Evolutionary conservation across 2,113 vertebrate species (phyloP), one percentile per base, ranked within the genome.

Genomic region (Sturnira hondurensis): DNA sequence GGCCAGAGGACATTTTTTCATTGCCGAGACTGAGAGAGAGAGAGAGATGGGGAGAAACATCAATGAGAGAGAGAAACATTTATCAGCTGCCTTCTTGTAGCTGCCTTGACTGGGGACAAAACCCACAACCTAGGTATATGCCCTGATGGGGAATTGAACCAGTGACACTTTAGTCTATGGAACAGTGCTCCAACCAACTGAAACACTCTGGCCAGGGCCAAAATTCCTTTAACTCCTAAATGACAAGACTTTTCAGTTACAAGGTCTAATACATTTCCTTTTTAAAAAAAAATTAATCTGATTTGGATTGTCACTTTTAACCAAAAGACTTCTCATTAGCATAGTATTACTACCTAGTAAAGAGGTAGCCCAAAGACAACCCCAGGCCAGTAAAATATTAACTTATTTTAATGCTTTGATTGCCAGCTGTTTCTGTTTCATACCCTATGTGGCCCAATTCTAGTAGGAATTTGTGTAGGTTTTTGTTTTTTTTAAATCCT

Each of bases 341-440:
- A 50, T 24, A 73, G 15, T 89, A 78, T 41, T 91, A 73, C 47
- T 63, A 61, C 20, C 45, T 71, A 92, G 41, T 81, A 76, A 87
- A 92, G 43, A 88, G 5, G 71, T 89, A 67, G 24, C 50, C 43
- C 63, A 65, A 67, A 89, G 45, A 86, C 12, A 89, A 65, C 91
- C 28, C 50, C 20, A 86, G 73, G 38, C 15, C 52, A 96, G 87
- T 68, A 94, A 94, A 89, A 87, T 52, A 67, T 77, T 43, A 86
- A 38, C 14, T 68, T 87, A 86, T 94, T 96, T 95, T 70, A 68
- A 68, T 82, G 45, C 92, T 96, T 96, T 81, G 45, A 89, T 90
- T 93, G 68, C n/a, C 61, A 89, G 81, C 52, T 95, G 13, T 93
- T 96, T 95, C 70, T 93, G 7, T 94, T 95, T 97, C 28, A 87